These are phyloP conservation scores for Nettapus auritus DNA, from an alignment of 2,113 vertebrate species.

Conservation along the genomic window DNA sequence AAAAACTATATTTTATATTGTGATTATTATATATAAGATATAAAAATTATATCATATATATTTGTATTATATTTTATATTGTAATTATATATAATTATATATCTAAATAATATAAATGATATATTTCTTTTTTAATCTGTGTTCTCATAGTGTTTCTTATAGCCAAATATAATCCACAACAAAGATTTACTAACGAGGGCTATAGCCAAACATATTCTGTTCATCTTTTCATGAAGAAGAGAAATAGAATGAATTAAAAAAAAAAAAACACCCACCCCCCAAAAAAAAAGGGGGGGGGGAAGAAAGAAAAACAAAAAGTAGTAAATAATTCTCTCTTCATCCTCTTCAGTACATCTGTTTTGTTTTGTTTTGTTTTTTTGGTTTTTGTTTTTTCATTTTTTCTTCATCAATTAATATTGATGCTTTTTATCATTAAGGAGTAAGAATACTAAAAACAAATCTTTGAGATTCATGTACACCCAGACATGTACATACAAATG, in stretches of 20 bases:
- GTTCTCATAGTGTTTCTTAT: not conserved
- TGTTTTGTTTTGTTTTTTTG: no score
- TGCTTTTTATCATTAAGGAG: not conserved
- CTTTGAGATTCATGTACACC: not conserved
- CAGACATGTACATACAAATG: not conserved
- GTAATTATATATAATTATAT: no score
- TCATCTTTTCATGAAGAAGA: not conserved
- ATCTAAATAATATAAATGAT: no score
- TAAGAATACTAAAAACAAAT: not conserved
- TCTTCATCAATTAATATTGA: not conserved
- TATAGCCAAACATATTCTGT: not conserved
- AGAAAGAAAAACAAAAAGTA: no score
- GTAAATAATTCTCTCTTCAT: not conserved
- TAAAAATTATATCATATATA: no score
- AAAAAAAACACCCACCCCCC: no score
- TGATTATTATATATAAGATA: no score
- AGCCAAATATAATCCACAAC: not conserved
- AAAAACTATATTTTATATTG: no score
- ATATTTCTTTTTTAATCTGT: not conserved
- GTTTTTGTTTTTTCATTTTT: no score
- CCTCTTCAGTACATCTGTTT: not conserved
- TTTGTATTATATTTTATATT: no score
- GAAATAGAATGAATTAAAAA: not conserved
- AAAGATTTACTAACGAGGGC: not conserved
- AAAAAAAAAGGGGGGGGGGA: no score